phyloP scores from a whole-genome alignment of 2,888 invertebrate genomes.

The Folsomia manolachei region DNA sequence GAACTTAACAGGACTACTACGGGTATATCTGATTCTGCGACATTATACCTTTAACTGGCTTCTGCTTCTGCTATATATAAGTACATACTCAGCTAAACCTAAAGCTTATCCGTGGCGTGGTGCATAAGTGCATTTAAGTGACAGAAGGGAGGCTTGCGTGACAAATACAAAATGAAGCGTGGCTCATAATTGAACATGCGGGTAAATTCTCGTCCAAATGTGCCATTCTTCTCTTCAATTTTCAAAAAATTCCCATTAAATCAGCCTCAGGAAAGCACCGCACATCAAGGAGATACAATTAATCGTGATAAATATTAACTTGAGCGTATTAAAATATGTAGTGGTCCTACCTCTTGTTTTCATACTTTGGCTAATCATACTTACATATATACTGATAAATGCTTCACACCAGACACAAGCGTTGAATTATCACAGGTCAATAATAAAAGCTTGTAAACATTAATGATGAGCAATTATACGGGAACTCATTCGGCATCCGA shows the following conservation, averaged over 20 bases:
- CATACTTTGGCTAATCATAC: background rate
- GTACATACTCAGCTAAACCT: background rate
- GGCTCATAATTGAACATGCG: background rate
- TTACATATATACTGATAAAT: background rate
- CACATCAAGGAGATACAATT: too few species aligned
- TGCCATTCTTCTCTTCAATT: background rate
- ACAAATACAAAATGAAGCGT: background rate
- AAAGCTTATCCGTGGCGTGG: background rate
- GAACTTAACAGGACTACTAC: too few species aligned
- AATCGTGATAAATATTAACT: too few species aligned
- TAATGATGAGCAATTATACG: background rate
- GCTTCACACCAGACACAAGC: background rate
- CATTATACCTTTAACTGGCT: background rate
- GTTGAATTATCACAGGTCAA: background rate
- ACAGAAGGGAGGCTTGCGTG: background rate
- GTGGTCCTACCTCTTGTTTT: too few species aligned
- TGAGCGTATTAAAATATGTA: too few species aligned
- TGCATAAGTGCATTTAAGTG: background rate
- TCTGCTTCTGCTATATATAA: background rate
- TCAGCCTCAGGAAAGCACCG: too few species aligned
- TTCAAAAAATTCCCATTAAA: too few species aligned
- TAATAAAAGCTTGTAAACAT: background rate
- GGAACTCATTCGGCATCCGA: background rate
- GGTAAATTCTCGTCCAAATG: background rate
- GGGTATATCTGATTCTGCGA: background rate